Base-by-base conservation (phyloP, 2,113 vertebrate genomes). In the Hippocampus abdominalis region DNA sequence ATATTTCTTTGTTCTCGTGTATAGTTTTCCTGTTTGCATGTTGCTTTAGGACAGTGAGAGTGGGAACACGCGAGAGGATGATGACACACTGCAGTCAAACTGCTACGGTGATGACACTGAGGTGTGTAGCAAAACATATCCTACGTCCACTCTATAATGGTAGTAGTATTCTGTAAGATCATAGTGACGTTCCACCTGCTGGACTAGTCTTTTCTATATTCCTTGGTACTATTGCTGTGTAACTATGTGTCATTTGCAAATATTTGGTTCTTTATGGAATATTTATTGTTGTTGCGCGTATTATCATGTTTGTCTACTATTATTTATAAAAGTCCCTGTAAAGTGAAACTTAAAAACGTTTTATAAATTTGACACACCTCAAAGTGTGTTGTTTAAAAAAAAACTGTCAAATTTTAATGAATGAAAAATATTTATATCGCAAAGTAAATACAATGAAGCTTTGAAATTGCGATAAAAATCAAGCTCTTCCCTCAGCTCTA, bases 111-210 rank as follows among this genome's bases (percentile, higher is more conserved):
- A 64, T 60, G 64, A 23, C 61, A 10, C 42, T 68, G 73, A 77
- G 51, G 61, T 61, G 63, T 86, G 51, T 74, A 80, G 73, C 86
- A 69, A 92, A 95, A 94, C 94, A 94, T 78, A 78, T 89, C 87
- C 72, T 79, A 78, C 79, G 70, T 84, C 73, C 89, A 90, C 83
- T 76, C 78, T 83, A 83, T 90, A 84, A 90, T 90, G 87, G 88
- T 84, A 81, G 87, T 95, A 94, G 94, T 94, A 93, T 94, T 94
- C 76, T 72, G 74, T 95, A 93, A 93, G 90, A 93, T 90, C 94
- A 95, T 95, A 94, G 94, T 88, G 84, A 93, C 93, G 94, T 93
- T 94, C 94, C 94, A 95, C 94, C 95, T 95, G 83, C 91, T 94
- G 84, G 81, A 93, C 89, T 96, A 96, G 94, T 92, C 40, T 64